These are phyloP conservation scores for Rotaria sp. DNA, from an alignment of 2,888 invertebrate genomes.

Conservation along the genomic window DNA sequence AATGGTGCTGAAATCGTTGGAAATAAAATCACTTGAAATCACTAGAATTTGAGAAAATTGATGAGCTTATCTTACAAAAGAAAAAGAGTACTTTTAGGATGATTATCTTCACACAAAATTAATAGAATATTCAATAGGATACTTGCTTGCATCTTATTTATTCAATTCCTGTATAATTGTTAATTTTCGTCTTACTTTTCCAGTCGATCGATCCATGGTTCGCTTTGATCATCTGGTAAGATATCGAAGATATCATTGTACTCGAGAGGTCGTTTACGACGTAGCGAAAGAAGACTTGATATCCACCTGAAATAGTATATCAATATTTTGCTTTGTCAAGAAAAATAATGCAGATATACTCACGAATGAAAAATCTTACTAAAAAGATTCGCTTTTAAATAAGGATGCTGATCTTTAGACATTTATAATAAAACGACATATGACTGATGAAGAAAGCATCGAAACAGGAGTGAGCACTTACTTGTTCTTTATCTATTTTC, in stretches of 20 bases:
- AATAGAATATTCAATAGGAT: too few relatives aligned
- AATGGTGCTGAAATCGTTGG: too few relatives aligned
- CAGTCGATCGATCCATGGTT: constrained; percentile 30
- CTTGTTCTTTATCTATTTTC: too few relatives aligned
- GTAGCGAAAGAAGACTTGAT: constrained; percentile 24
- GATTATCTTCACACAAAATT: too few relatives aligned
- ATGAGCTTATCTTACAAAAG: too few relatives aligned
- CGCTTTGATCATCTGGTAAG: constrained; percentile 30
- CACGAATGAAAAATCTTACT: neutral
- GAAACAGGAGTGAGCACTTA: too few relatives aligned
- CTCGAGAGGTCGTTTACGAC: constrained; percentile 31
- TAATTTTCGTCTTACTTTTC: constrained; percentile 7
- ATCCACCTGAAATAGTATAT: constrained; percentile 18
- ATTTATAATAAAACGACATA: neutral
- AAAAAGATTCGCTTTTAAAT: neutral
- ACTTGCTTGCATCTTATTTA: neutral
- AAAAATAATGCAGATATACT: neutral
- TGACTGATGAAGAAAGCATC: too few relatives aligned
- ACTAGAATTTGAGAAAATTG: too few relatives aligned
- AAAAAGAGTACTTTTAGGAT: too few relatives aligned
- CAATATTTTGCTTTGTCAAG: neutral
- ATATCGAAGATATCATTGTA: constrained; percentile 31
- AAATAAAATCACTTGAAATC: too few relatives aligned
- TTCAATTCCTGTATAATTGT: neutral
- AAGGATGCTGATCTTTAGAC: neutral